Evolutionary conservation across 1,140 invertebrate genomes (phyloP), one percentile per base, ranked within the genome.

Genomic region (Idris sp.): DNA sequence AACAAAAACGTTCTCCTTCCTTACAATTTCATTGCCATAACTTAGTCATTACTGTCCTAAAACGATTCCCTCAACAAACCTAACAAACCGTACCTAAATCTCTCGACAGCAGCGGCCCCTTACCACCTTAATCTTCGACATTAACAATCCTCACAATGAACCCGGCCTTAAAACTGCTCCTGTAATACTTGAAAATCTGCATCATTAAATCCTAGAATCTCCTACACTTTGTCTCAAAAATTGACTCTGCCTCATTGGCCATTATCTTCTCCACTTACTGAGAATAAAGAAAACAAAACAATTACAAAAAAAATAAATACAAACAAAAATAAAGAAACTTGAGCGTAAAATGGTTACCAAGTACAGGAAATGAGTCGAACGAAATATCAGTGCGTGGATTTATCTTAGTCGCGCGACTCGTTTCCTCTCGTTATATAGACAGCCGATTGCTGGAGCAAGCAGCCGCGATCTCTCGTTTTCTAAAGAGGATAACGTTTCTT

Each of bases 401-500:
- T 74, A 74, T 74, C 62, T 56, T 25, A 64, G 58, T 62, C 41
- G 72, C 56, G 56, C n/a, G n/a, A n/a, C n/a, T n/a, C n/a, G n/a
- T n/a, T 41, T 69, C 64, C 68, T 36, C 73, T 75, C 73, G 58
- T 75, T 75, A 69, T 41, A 64, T 48, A 41, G 54, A 46, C 36
- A 30, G 40, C 22, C 62, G 56, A 74, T 74, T 74, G 62, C 19
- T 18, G 36, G 28, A 58, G 56, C 56, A 35, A 59, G 36, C 53
- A 40, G 31, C 35, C 53, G 51, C 61, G 56, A 61, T 53, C 31
- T 35, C 49, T 41, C 56, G 68, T 65, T 59, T 35, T 43, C 59
- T 35, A 44, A 36, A 36, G 61, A 54, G 73, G 49, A 71, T 75
- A 71, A 68, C 65, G 69, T 67, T 77, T 73, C 68, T 68, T 72